Percentiles rank a stretch among this genome's conserved stretches.
Evolutionary conservation across 2,888 invertebrate genomes (phyloP).

Genomic region (Automeris io): DNA sequence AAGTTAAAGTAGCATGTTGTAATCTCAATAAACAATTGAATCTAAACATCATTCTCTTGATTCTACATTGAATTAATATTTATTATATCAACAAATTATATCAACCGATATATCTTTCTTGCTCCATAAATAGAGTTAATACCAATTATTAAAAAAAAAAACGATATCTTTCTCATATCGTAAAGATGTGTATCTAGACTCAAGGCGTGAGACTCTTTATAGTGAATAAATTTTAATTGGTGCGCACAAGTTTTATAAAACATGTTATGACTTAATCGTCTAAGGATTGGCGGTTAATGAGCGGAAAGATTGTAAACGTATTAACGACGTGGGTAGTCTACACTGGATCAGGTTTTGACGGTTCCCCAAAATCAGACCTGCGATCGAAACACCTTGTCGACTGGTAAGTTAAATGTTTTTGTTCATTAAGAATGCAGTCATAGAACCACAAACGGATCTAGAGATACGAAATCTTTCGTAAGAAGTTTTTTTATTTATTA

Average conservation of each 20-base stretch:
- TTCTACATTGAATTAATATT: too few relatives aligned
- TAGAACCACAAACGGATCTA: too few relatives aligned
- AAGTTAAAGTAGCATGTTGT: too few relatives aligned
- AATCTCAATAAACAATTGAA: too few relatives aligned
- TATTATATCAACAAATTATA: neutral
- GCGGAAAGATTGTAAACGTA: constrained; percentile 65
- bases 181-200: constrained; percentile 52
- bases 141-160: constrained; percentile 4
- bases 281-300: constrained; percentile 65
- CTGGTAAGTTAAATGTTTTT: too few relatives aligned
- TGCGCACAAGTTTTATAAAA: constrained; percentile 57
- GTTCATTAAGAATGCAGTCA: too few relatives aligned
- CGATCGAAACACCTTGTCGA: neutral
- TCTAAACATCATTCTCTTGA: too few relatives aligned
- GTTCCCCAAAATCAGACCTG: constrained; percentile 1
- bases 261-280: constrained; percentile 66
- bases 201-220: constrained; percentile 55
- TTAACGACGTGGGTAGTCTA: constrained; percentile 60
- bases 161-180: constrained; percentile 36
- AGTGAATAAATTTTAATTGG: constrained; percentile 64
- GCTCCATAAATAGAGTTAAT: neutral
- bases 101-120: neutral
- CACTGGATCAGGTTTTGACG: constrained; percentile 12
- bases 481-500: too few relatives aligned
- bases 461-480: too few relatives aligned